These are phyloP conservation scores for Ylistrum balloti DNA, from an alignment of 1,140 invertebrate species.

Conservation along the genomic window DNA sequence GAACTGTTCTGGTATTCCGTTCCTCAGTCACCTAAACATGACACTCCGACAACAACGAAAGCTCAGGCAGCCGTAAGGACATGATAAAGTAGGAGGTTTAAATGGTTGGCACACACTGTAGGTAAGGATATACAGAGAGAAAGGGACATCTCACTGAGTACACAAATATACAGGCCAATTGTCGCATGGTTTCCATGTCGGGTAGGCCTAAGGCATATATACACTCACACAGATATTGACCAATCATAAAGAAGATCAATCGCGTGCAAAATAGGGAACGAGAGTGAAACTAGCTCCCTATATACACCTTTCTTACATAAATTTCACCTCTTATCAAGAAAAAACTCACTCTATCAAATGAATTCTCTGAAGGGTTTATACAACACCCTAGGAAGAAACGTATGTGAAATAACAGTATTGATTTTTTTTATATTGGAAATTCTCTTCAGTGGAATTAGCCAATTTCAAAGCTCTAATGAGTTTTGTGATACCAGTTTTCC, in stretches of 20 bases:
- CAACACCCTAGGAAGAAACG: not conserved
- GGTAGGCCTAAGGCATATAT: not conserved
- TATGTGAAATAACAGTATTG: not conserved
- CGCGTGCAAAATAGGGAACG: not conserved
- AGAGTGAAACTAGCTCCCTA: not conserved
- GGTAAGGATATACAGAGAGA: not conserved
- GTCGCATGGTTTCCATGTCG: constrained; percentile 37
- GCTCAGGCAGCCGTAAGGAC: not conserved
- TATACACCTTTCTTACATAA: not conserved
- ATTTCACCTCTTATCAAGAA: constrained; percentile 4
- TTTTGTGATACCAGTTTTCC: too few species aligned
- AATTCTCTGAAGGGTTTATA: not conserved
- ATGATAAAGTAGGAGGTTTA: constrained; percentile 11
- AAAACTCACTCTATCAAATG: not conserved
- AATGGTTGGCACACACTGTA: not conserved
- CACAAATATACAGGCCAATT: constrained; percentile 30
- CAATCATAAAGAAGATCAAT: constrained; percentile 34
- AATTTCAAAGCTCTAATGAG: not conserved
- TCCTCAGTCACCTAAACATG: not conserved
- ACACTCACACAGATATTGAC: not conserved
- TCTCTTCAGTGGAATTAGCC: constrained; percentile 12
- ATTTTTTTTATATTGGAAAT: constrained; percentile 27
- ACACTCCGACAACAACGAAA: not conserved
- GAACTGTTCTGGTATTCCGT: too few species aligned
- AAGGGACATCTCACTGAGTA: constrained; percentile 18